These are phyloP conservation scores for Halcyon smyrnensis DNA, from an alignment of 2,797 vertebrate genomes.

Conservation along the genomic window DNA sequence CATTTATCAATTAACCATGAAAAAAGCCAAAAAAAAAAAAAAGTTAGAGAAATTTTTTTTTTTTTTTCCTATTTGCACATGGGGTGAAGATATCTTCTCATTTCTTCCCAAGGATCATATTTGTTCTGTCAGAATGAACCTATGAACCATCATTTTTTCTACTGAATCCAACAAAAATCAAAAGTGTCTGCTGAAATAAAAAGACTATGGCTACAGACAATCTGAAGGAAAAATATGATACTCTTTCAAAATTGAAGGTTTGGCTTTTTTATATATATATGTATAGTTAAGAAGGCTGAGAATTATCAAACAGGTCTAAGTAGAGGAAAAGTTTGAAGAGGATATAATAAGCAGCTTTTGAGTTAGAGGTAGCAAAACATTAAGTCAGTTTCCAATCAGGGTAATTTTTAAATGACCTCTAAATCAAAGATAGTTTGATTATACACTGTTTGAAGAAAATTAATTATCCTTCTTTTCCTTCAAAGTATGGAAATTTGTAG, in stretches of 20 bases:
- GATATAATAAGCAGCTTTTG: slow-evolving; percentile 34
- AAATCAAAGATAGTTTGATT: slow-evolving; percentile 63
- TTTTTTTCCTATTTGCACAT: background rate
- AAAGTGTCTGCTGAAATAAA: background rate
- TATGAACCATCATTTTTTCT: background rate
- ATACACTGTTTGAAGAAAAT: slow-evolving; percentile 68
- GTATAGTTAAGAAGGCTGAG: background rate
- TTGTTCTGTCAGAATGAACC: background rate
- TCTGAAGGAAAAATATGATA: background rate
- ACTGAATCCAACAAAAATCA: background rate
- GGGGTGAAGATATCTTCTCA: background rate
- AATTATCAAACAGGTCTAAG: slow-evolving; percentile 25
- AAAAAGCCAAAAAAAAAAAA: background rate
- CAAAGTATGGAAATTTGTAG: slow-evolving; percentile 67
- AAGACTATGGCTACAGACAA: background rate
- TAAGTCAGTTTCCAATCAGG: slow-evolving; percentile 36
- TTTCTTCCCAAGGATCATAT: background rate
- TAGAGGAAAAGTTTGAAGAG: background rate
- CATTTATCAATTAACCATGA: background rate
- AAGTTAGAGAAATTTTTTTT: background rate
- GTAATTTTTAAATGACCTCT: slow-evolving; percentile 58
- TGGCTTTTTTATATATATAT: background rate
- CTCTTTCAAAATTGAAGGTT: background rate
- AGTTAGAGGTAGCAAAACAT: slow-evolving; percentile 48
- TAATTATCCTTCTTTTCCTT: slow-evolving; percentile 65